Evolutionary conservation across 2,888 invertebrate species (phyloP), one percentile per base, ranked within the genome.

Genomic region (Diachrysia chrysitis): DNA sequence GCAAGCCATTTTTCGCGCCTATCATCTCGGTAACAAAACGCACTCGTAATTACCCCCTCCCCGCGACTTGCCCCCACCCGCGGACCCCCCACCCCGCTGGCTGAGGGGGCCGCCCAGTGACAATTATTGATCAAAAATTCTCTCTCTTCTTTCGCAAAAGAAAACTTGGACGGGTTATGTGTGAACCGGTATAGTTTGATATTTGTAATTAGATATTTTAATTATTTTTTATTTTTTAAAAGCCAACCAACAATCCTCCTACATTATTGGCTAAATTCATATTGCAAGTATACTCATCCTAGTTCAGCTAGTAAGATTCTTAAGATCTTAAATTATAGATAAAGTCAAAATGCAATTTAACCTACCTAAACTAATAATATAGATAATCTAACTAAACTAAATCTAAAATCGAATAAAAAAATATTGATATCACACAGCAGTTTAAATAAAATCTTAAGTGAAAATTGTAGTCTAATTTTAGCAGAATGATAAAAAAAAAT

Each of bases 91-190:
- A 71, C 76, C 69, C 80, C 80, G 78, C 82, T 84, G 69, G 78
- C 86, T 83, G 86, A 83, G 86, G 90, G 90, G 89, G 91, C 94
- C 95, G 94, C 95, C 95, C 96, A 96, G 96, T 96, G 96, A 96
- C 96, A 96, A 96, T 96, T 96, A 96, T 96, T 96, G 96, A 96
- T 96, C 96, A 96, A 96, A 96, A 96, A 96, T 96, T 96, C 96
- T 96, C 96, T 96, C 96, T 96, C 95, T 95, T 95, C 95, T 95
- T 95, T 95, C 94, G 95, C 95, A 95, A 95, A 95, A 95, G 95
- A 95, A 95, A 95, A 95, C 95, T 95, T 95, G 95, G 95, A 95
- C 95, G 95, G 95, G 95, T 95, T 95, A 95, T 93, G 95, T 95
- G 94, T 93, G 91, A 92, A 91, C 93, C 89, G 89, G 84, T 88